Evolutionary conservation across 2,888 invertebrate species (phyloP), one percentile per base, ranked within the genome.

Genomic region (Rhimphoctona megacephalus): DNA sequence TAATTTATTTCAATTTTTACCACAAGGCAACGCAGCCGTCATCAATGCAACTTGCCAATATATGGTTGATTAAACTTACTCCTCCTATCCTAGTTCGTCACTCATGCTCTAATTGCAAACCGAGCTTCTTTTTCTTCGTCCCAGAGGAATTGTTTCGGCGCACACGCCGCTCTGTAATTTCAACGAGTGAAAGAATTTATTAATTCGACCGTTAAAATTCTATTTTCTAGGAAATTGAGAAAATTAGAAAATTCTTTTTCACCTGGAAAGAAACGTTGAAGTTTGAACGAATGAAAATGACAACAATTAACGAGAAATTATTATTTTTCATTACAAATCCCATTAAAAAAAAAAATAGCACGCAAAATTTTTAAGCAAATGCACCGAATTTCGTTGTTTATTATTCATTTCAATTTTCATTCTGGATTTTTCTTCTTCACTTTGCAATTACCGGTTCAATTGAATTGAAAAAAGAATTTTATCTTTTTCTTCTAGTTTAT

Each of bases 101-200:
- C 57, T 57, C 57, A 57, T 52, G 7, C 54, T 54, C 3, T 7
- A 22, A 54, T n/a, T 25, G 22, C 61, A 57, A 79, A 46, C 67
- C 33, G 22, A 79, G 54, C 46, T 76, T 82, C 25, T 80, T 80
- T 22, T 76, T 70, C 49, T 76, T 73, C n/a, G 22, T 36, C 61
- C 61, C 25, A 4, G 57, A 39, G 39, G 7, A 54, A 74, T 25
- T 11, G 57, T 57, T 57, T 22, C 69, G 25, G 39, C 22, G 22
- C 39, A 74, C 36, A 57, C 36, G 9, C 17, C 9, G 43, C 76
- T 57, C 61, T 39, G 46, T 77, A 46, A 66, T 77, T 77, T 77
- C 49, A 66, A 64, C 46, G 33, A 77, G 46, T 33, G 8, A 46
- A 33, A 49, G 14, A 49, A 49, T 77, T 76, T 25, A 46, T 64